These are phyloP conservation scores for Tokudaia tokunoshimensis DNA, from an alignment of 2,797 vertebrate genomes.

Conservation along the genomic window DNA sequence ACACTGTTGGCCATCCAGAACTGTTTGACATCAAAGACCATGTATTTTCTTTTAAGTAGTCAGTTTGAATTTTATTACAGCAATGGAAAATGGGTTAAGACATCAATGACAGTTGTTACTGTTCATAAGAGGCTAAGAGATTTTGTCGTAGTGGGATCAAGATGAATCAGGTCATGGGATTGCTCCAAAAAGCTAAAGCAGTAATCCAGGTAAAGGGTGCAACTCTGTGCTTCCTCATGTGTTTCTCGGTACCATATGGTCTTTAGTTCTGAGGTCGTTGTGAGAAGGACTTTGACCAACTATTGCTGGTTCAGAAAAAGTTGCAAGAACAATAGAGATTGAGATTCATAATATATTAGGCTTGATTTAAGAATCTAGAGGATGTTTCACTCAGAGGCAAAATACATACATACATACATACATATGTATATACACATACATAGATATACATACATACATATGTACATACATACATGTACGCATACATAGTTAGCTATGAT, in stretches of 20 bases:
- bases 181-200: constrained; percentile 24
- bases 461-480: too few species aligned
- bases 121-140: not conserved
- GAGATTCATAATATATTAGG: constrained; percentile 49
- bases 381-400: constrained; percentile 54
- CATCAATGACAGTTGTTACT: not conserved
- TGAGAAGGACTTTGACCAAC: constrained; percentile 35
- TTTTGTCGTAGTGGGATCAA: not conserved
- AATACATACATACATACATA: not conserved
- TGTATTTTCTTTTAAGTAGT: not conserved
- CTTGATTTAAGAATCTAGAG: constrained; percentile 63
- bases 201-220: not conserved
- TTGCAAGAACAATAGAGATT: constrained; percentile 31
- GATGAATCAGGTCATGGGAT: not conserved
- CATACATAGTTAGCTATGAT: not conserved
- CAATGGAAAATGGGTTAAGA: not conserved
- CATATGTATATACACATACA: too few species aligned
- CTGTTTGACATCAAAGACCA: not conserved
- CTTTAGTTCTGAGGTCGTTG: not conserved
- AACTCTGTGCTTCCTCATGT: not conserved
- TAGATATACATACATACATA: too few species aligned
- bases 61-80: not conserved
- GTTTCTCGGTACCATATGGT: too few species aligned
- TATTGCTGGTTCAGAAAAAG: constrained; percentile 46
- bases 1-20: not conserved